Conservation (phyloP, 2,888 invertebrate genomes). For the Tenthredo distinguenda region DNA sequence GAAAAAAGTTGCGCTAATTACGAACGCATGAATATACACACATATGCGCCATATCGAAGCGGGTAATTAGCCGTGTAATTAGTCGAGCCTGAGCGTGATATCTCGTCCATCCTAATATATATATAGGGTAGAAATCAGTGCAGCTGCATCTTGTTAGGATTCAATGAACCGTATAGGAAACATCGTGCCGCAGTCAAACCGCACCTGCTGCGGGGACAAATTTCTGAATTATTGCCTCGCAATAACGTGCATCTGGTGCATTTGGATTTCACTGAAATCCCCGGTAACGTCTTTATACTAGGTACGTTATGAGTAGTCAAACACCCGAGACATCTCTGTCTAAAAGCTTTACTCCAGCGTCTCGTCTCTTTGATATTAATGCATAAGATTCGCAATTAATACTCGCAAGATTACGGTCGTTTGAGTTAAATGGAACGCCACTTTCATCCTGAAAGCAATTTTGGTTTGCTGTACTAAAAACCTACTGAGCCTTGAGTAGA, state of each 20-base stretch:
- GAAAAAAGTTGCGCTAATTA: background rate
- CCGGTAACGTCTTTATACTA: background rate
- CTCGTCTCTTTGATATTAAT: background rate
- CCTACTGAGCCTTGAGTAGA: background rate
- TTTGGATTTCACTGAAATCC: background rate
- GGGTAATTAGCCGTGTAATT: constrained; percentile 47
- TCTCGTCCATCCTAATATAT: background rate
- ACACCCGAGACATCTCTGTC: background rate
- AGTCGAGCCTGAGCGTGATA: constrained; percentile 7
- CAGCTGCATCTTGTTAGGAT: constrained; percentile 12
- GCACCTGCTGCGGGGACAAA: constrained; percentile 20
- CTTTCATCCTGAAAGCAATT: background rate
- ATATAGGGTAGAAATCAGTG: background rate
- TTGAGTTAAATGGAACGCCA: background rate
- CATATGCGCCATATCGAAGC: background rate
- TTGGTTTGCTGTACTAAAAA: background rate
- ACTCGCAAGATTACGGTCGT: background rate
- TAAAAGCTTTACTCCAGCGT: background rate
- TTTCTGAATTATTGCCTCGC: constrained; percentile 21
- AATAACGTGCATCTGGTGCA: constrained; percentile 30
- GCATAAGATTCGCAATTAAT: constrained; percentile 12
- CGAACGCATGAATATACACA: background rate
- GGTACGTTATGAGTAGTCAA: background rate
- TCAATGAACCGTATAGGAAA: constrained; percentile 37
- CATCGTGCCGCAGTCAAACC: constrained; percentile 1